phyloP scores from a whole-genome alignment of 2,888 invertebrate genomes.

The Leucophenga maculata region DNA sequence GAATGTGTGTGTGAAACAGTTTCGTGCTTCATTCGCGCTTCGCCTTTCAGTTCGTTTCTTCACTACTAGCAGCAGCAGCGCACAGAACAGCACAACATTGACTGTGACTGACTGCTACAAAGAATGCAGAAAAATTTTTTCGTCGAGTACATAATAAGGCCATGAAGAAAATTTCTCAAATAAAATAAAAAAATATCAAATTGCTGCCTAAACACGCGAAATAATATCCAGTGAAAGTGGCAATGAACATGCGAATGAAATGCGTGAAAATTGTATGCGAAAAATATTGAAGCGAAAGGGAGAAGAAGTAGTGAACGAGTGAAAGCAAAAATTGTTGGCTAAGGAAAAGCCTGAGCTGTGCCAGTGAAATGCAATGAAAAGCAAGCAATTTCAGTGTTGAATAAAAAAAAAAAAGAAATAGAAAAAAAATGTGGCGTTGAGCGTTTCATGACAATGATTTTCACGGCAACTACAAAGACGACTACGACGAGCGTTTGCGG shows the following conservation, averaged over 20 bases:
- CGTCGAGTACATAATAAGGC: conserved; percentile 62
- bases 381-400: neutral
- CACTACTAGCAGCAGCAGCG: conserved; percentile 42
- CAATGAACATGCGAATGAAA: neutral
- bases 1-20: conserved; percentile 42
- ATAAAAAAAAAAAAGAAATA: conserved; percentile 3
- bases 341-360: neutral
- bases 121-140: conserved; percentile 45
- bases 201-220: neutral
- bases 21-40: conserved; percentile 4
- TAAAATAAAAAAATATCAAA: neutral
- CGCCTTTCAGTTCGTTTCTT: conserved; percentile 5
- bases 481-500: conserved; percentile 7
- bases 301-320: neutral
- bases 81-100: conserved; percentile 38
- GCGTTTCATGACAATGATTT: conserved; percentile 44
- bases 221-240: neutral
- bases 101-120: conserved; percentile 9
- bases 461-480: conserved; percentile 1
- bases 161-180: conserved; percentile 47
- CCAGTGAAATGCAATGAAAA: neutral
- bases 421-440: conserved; percentile 40
- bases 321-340: neutral
- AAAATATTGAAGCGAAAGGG: neutral
- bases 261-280: conserved; percentile 10